Evolutionary conservation across 2,888 invertebrate genomes (phyloP).

Genomic region (Morpho helenor): DNA sequence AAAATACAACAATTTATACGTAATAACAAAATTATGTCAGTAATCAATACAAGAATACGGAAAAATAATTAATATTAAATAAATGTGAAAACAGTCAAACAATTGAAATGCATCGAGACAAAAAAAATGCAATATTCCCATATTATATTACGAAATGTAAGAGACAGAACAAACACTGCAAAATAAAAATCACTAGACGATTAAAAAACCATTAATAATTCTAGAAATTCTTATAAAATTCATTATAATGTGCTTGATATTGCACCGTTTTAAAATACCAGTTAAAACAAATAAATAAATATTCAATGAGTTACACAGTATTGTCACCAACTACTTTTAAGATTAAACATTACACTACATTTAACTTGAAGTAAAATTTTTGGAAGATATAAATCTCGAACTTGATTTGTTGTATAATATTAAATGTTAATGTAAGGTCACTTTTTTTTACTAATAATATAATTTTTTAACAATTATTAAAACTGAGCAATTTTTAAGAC

Average conservation of each 20-base stretch:
- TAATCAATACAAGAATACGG: conserved; percentile 7
- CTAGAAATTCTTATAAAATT: neutral
- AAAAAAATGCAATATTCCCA: conserved; percentile 27
- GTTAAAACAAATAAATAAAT: too few relatives aligned
- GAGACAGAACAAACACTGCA: conserved; percentile 1
- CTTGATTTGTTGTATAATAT: conserved; percentile 20
- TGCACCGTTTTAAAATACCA: too few relatives aligned
- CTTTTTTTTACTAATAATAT: conserved; percentile 36
- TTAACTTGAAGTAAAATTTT: conserved; percentile 6
- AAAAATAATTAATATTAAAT: conserved; percentile 8
- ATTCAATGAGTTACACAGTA: too few relatives aligned
- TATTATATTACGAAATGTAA: conserved; percentile 12
- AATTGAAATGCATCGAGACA: conserved; percentile 27
- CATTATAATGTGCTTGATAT: neutral
- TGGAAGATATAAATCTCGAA: conserved; percentile 18
- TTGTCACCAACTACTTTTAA: neutral
- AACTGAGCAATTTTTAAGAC: conserved; percentile 29
- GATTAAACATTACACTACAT: conserved; percentile 16
- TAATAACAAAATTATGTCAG: conserved; percentile 7
- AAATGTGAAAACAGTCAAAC: conserved; percentile 20
- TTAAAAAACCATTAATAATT: neutral
- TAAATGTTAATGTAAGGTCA: conserved; percentile 34
- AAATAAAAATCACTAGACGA: conserved; percentile 9
- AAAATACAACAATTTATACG: too few relatives aligned
- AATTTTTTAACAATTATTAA: conserved; percentile 25